These are phyloP conservation scores for Patiria pectinifera DNA, from an alignment of 53 echinoderm and acorn worm species.

Conservation along the genomic window DNA sequence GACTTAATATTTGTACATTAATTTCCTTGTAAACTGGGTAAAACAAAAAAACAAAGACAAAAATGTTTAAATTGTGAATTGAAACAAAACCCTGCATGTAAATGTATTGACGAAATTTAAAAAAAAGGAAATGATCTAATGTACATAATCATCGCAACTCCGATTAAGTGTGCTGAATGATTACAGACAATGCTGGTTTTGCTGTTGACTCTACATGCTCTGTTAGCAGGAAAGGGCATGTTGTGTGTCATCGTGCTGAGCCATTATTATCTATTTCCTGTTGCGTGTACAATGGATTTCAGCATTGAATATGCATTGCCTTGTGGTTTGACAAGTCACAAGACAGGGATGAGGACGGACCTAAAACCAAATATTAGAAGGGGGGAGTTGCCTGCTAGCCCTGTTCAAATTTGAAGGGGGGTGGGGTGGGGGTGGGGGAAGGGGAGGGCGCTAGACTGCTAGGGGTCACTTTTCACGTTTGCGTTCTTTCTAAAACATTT, in stretches of 20 bases:
- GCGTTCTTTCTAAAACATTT: no score
- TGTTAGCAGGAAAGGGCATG: slow-evolving; percentile 26
- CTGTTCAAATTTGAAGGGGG: not conserved
- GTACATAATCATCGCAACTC: not conserved
- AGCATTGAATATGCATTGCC: not conserved
- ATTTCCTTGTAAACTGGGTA: no score
- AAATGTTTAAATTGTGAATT: no score
- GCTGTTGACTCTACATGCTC: not conserved
- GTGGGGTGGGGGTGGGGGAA: not conserved
- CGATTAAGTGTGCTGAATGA: not conserved
- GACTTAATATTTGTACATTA: no score
- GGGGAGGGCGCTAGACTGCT: no score
- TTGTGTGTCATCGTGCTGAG: slow-evolving; percentile 37
- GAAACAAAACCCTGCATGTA: not conserved
- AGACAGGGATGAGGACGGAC: not conserved
- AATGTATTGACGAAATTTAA: not conserved
- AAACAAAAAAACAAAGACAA: no score
- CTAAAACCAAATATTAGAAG: no score
- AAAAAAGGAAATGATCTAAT: not conserved
- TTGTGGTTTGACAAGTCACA: not conserved
- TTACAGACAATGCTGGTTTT: not conserved
- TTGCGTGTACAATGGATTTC: not conserved
- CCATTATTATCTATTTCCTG: slow-evolving; percentile 37
- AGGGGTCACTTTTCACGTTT: no score
- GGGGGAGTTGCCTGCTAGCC: no score